phyloP scores from a whole-genome alignment of 2,888 invertebrate genomes.

The Fissipunctia ypsillon region DNA sequence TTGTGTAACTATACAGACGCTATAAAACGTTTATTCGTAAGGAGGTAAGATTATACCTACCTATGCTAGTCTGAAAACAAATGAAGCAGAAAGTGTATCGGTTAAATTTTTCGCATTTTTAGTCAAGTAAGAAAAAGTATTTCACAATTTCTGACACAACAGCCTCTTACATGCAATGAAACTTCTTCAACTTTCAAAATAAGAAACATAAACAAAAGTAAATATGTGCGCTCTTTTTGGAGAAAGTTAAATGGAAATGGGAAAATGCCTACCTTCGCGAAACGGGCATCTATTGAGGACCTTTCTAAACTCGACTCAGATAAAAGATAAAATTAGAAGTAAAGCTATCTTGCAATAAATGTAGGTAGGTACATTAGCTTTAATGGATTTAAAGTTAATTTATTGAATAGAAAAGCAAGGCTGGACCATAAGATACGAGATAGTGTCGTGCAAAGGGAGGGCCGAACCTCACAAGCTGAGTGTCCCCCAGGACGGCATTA shows the following conservation, averaged over 20 bases:
- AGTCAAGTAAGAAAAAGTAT: constrained; percentile 6
- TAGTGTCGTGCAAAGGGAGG: constrained; percentile 71
- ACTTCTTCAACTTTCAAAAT: constrained; percentile 12
- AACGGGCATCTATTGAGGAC: constrained; percentile 18
- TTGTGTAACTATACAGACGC: too few species aligned
- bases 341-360: constrained; percentile 51
- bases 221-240: constrained; percentile 10
- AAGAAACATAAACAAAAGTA: constrained; percentile 9
- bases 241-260: constrained; percentile 22
- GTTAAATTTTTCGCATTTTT: neutral
- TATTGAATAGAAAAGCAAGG: constrained; percentile 73
- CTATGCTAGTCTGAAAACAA: neutral
- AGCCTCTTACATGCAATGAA: constrained; percentile 9
- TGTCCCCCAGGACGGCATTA: constrained; percentile 80
- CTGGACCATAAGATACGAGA: constrained; percentile 71
- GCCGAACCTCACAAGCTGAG: constrained; percentile 70
- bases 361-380: constrained; percentile 55
- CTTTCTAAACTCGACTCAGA: constrained; percentile 37
- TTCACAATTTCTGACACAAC: constrained; percentile 18
- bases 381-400: constrained; percentile 72
- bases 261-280: constrained; percentile 21
- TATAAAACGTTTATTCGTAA: too few species aligned
- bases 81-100: constrained; percentile 2
- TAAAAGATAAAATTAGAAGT: constrained; percentile 53
- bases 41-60: too few species aligned